Evolutionary conservation across 2,797 vertebrate genomes (phyloP).

Genomic region (Lithobates pipiens): DNA sequence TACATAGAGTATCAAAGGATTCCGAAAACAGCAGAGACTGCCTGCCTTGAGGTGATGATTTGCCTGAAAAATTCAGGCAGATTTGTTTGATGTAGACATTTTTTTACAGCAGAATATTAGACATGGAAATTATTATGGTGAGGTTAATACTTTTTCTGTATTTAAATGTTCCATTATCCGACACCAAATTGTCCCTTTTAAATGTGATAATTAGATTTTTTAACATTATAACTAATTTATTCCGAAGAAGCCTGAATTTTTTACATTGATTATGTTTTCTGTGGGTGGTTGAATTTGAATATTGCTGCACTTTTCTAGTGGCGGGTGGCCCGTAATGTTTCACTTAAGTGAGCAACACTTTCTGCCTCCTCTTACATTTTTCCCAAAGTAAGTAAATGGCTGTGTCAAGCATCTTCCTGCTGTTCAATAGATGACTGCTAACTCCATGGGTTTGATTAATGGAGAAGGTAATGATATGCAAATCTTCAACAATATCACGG

Average conservation of each 20-base stretch:
- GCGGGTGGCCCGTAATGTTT: slow-evolving; percentile 49
- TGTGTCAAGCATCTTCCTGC: slow-evolving; percentile 54
- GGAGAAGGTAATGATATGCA: slow-evolving; percentile 59
- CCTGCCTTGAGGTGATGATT: no score
- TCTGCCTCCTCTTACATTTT: slow-evolving; percentile 36
- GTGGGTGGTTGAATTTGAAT: slow-evolving; percentile 33
- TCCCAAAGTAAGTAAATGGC: slow-evolving; percentile 53
- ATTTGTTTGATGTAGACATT: not conserved
- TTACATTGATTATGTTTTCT: slow-evolving; percentile 30
- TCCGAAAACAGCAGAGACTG: not conserved
- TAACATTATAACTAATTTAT: not conserved
- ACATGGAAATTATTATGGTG: not conserved
- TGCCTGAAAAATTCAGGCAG: not conserved
- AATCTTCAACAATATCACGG: slow-evolving; percentile 52
- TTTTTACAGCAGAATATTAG: not conserved
- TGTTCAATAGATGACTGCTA: slow-evolving; percentile 56
- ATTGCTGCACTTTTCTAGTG: slow-evolving; percentile 31
- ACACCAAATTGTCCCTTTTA: slow-evolving; percentile 8
- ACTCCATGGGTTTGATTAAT: slow-evolving; percentile 59
- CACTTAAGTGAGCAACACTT: slow-evolving; percentile 50
- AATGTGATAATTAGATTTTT: slow-evolving; percentile 21
- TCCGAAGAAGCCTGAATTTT: slow-evolving; percentile 7
- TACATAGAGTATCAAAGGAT: not conserved
- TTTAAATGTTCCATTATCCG: not conserved
- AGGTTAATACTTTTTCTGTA: not conserved